Base-by-base conservation (phyloP, 2,797 vertebrate species). In the Sebastes miniatus region DNA sequence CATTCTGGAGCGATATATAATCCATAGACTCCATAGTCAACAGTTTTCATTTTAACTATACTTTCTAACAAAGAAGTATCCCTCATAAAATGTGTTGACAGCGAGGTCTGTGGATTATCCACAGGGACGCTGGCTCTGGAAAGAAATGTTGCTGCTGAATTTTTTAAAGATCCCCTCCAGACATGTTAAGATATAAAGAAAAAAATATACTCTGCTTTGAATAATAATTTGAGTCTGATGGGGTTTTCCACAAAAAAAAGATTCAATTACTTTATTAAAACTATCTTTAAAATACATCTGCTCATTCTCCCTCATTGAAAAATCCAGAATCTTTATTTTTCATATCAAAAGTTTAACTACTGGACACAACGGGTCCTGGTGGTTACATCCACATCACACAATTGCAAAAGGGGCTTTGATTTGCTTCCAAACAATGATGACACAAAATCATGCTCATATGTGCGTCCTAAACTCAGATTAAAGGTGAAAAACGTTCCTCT, bases 161-260 rank as follows among this genome's bases (percentile, higher is more conserved):
- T 36, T 75, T 84, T 82, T 78, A 71, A 82, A 76, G 10, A 76
- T 78, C 74, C 75, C 69, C 68, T 67, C 62, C 6, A 63, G 83
- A 74, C 39, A 69, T 80, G 61, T 79, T 72, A 47, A 63, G 57
- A 75, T 77, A 65, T 79, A 34, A 43, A 50, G 25, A 12, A 36
- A 25, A 36, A 39, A 70, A 76, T 69, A 77, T 47, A 61, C 31
- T 39, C 43, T 27, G 31, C 13, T 68, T 81, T 66, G 32, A 81
- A 76, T 78, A 27, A 78, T 36, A 76, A 58, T 77, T 71, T 76
- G 6, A 39, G 12, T 54, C 12, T 59, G 50, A 69, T 61, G 22
- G 8, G 29, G 6, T 32, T 64, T 77, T 22, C 12, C 27, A 43
- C 8, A 69, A 50, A 50, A 54, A 47, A 69, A 76, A 47, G 31